Evolutionary conservation across 2,888 invertebrate species (phyloP), one percentile per base, ranked within the genome.

Genomic region (Lepidochrysops patricia): DNA sequence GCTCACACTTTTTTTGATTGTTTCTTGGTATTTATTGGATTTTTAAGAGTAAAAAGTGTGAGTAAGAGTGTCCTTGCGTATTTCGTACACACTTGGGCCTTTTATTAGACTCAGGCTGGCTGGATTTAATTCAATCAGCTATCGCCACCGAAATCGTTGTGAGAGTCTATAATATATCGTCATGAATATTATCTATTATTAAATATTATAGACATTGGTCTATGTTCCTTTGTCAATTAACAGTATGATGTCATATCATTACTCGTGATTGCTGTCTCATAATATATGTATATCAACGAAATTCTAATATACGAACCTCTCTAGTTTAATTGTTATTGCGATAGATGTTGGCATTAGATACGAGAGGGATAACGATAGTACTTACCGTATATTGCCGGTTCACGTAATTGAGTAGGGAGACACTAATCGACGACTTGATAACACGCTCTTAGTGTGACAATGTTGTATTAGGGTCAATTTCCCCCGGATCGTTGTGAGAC

Each of bases 281-380:
- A 43, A 15, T 19, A 37, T n/a, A 37, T 37, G 15, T 7, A 29
- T 2, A 15, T 43, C 2, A 4, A 43, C 43, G 43, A 26, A 49
- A 5, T 5, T 49, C n/a, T 49, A 34, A 19, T 27, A 26, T 25
- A 13, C 9, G 9, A 26, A 43, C 19, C 43, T 23, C 43, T 23
- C 23, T 1, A 43, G 43, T 43, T 43, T n/a, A 52, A 37, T 27
- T 3, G 54, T 37, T 37, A 9, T 32, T 48, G 19, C 56, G 13
- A 2, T 27, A 29, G 15, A 52, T 52, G 27, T 57, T 23, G 23
- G 26, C 19, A 50, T 63, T 59, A 52, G 52, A 27, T 13, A 27
- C 27, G 26, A 26, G 26, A 25, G 27, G 13, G 27, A 27, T 52
- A 52, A 52, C 27, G 26, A 2, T 15, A 13, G 26, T 26, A 2